Evolutionary conservation across 2,888 invertebrate genomes (phyloP).

Genomic region (Spilarctia lutea): DNA sequence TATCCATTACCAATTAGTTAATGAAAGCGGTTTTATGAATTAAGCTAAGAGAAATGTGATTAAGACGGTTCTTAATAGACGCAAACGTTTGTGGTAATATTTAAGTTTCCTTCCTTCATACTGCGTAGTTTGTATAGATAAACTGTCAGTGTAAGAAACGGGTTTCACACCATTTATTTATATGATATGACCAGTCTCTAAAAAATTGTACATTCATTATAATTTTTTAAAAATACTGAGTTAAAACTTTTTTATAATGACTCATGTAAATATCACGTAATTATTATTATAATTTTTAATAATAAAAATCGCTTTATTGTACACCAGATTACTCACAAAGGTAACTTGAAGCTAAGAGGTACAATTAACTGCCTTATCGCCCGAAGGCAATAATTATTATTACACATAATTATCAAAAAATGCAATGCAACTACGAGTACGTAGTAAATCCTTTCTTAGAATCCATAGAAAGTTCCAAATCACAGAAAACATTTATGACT

Average conservation of each 20-base stretch:
- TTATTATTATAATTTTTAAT: too few species aligned
- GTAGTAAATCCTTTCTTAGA: not conserved
- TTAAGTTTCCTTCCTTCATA: slow-evolving; percentile 40
- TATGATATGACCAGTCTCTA: slow-evolving; percentile 32
- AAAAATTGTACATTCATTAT: slow-evolving; percentile 24
- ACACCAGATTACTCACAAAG: too few species aligned
- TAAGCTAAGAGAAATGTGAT: slow-evolving; percentile 5
- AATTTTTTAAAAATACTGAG: slow-evolving; percentile 22
- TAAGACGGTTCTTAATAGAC: slow-evolving; percentile 24
- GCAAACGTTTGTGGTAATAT: slow-evolving; percentile 22
- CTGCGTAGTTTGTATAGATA: slow-evolving; percentile 77
- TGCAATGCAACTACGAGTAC: too few species aligned
- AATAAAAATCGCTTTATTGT: too few species aligned
- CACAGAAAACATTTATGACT: not conserved
- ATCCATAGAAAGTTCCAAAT: not conserved
- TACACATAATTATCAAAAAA: too few species aligned
- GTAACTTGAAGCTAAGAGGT: too few species aligned
- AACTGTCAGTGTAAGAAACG: slow-evolving; percentile 74
- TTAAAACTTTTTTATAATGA: not conserved
- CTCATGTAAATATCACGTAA: not conserved
- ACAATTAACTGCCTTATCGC: too few species aligned
- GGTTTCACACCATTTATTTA: slow-evolving; percentile 24
- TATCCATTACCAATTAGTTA: not conserved
- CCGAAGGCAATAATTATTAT: too few species aligned
- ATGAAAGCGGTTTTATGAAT: slow-evolving; percentile 8